Conservation (phyloP, 2,797 vertebrate species). For the Alfaro cultratus region DNA sequence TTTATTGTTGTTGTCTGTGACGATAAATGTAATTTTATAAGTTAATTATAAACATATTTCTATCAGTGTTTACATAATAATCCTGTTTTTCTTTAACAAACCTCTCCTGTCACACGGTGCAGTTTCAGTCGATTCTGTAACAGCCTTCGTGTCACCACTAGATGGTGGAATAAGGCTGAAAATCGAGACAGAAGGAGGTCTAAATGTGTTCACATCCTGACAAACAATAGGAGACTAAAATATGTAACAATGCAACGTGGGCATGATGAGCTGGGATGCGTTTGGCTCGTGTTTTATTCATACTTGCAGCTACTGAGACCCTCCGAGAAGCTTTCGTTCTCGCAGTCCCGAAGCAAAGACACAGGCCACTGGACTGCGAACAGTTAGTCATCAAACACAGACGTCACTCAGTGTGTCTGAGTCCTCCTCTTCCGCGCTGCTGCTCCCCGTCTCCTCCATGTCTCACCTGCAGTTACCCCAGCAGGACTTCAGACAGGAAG, state of each 20-base stretch:
- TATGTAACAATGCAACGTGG: not conserved
- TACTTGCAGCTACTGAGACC: constrained; percentile 20
- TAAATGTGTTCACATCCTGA: constrained; percentile 1
- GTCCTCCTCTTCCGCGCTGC: constrained; percentile 22
- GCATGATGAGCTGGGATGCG: not conserved
- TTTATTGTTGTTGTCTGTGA: not conserved
- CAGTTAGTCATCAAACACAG: constrained; percentile 59
- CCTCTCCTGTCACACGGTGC: not conserved
- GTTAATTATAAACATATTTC: constrained; percentile 7
- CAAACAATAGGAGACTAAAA: constrained; percentile 5
- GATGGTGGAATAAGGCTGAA: constrained; percentile 65
- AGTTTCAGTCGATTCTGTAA: constrained; percentile 19
- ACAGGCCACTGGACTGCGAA: constrained; percentile 21
- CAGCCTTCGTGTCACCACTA: constrained; percentile 56
- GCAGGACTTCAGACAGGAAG: constrained; percentile 33
- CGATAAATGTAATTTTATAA: constrained; percentile 36
- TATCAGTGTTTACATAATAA: not conserved
- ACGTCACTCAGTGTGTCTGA: constrained; percentile 60
- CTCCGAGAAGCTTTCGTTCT: constrained; percentile 19
- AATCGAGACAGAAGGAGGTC: constrained; percentile 30
- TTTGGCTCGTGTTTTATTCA: constrained; percentile 10
- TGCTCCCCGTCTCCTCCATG: constrained; percentile 36
- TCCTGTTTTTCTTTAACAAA: not conserved
- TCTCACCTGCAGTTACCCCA: constrained; percentile 64
- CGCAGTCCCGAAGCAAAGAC: constrained; percentile 6